Percentiles rank a stretch among this genome's conserved stretches.
Evolutionary conservation across 2,797 vertebrate genomes (phyloP).

Genomic region (Sebastes oblongus): DNA sequence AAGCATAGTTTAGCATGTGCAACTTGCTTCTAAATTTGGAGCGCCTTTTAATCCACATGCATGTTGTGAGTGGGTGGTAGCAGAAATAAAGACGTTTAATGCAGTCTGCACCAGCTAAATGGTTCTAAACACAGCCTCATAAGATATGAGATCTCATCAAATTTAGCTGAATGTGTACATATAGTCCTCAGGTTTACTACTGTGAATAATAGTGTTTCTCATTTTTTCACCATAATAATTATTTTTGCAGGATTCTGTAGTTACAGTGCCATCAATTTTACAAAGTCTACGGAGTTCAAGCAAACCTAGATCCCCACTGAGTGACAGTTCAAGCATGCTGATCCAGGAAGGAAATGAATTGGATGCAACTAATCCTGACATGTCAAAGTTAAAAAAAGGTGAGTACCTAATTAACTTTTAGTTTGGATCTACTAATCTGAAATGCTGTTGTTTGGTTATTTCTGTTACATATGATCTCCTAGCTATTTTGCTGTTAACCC

Average conservation of each 20-base stretch:
- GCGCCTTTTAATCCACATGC: neutral
- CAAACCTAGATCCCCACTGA: constrained; percentile 86
- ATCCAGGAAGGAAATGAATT: constrained; percentile 85
- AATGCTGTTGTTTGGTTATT: neutral
- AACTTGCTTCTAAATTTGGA: neutral
- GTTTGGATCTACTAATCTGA: neutral
- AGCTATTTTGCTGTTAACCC: constrained; percentile 1
- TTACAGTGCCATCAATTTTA: constrained; percentile 79
- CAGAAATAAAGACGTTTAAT: neutral
- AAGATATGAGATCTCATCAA: neutral
- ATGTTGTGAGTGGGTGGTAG: neutral
- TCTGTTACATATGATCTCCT: neutral
- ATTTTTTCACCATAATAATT: neutral
- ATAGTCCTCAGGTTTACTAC: neutral
- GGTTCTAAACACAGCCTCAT: neutral
- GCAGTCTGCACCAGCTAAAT: neutral
- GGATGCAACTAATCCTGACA: constrained; percentile 71
- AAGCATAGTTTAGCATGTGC: neutral
- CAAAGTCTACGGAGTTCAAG: constrained; percentile 79
- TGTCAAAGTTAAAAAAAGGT: constrained; percentile 83
- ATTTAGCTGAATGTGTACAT: neutral
- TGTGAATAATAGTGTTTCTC: neutral
- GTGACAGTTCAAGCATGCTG: constrained; percentile 85
- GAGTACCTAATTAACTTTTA: neutral
- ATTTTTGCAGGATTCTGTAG: constrained; percentile 78